Percentiles rank a stretch among this genome's conserved stretches.
These are phyloP conservation scores for Heliothis peltigera DNA, from an alignment of 2,888 invertebrate species.

Conservation along the genomic window DNA sequence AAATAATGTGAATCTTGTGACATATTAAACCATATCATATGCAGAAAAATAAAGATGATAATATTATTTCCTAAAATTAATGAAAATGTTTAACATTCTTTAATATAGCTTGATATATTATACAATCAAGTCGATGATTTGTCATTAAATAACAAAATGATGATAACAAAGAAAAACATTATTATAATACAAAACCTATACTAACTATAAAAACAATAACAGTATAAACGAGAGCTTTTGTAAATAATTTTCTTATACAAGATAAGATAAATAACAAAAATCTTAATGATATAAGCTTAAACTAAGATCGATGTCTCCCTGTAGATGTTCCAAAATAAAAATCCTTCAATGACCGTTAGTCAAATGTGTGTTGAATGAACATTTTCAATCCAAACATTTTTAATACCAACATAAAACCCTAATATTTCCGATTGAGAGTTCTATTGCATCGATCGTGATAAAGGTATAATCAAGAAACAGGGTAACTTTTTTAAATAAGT, in stretches of 20 bases:
- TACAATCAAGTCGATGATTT: no score
- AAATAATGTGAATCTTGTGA: not conserved
- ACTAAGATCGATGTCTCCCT: slow-evolving; percentile 31
- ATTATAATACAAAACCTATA: slow-evolving; percentile 5
- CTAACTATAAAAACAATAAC: slow-evolving; percentile 19
- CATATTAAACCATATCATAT: not conserved
- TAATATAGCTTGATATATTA: no score
- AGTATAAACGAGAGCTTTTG: slow-evolving; percentile 65
- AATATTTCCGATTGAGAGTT: no score
- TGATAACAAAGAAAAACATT: not conserved
- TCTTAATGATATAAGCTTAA: slow-evolving; percentile 1
- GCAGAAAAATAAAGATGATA: no score
- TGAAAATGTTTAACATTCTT: no score
- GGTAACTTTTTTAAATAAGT: not conserved
- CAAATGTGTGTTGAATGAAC: slow-evolving; percentile 12
- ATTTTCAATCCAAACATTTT: not conserved
- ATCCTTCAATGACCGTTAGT: slow-evolving; percentile 12
- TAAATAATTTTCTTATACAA: slow-evolving; percentile 61
- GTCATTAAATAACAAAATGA: no score
- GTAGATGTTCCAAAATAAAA: slow-evolving; percentile 16
- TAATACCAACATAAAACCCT: no score
- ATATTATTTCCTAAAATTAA: not conserved
- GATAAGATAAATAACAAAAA: slow-evolving; percentile 3
- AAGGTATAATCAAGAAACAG: not conserved
- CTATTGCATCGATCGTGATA: not conserved